Base-by-base conservation (phyloP, 2,113 vertebrate species). In the Rynchops niger region DNA sequence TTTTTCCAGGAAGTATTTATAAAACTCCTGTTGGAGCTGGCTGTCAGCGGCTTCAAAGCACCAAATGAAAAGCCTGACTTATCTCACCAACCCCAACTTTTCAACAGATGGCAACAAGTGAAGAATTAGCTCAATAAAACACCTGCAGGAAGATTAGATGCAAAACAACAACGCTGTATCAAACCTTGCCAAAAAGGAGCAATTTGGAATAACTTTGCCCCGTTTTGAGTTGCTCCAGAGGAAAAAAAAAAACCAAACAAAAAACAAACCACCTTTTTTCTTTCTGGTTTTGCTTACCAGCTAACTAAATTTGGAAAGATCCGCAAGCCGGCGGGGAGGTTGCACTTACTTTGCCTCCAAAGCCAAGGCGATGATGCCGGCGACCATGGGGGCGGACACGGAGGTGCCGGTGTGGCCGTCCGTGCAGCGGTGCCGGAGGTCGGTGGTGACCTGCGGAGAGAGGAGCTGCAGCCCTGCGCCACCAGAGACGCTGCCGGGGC, bases 331-430 rank as follows among this genome's bases (percentile, higher is more conserved):
- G 6, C 0, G 27, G 43, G 0, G 12, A 65, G 40, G 36, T 88
- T 11, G 19, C 55, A 97, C 98, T 98, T 98, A 98, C 98, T 98
- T 98, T 82, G 98, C 98, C 95, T 98, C 98, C 81, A 98, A 91
- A 47, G 98, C 98, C 97, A 98, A 86, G 67, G 98, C 98, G 7
- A 98, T 97, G 95, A 98, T 98, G 45, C 98, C 98, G 0, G 98
- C 98, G 14, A 98, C 98, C 98, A 98, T 98, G 15, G 98, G 98
- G 55, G 98, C 98, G 0, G 98, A 98, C 43, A 98, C 98, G 0
- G 98, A 98, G 90, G 98, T 98, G 55, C 98, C 98, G 0, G 98
- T 98, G 95, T 98, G 98, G 88, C 98, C 98, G 0, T 98, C 98
- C 0, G 98, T 98, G 93, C 98, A 98, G 83, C 98, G 98, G 86